Evolutionary conservation across 2,888 invertebrate genomes (phyloP).

Genomic region (Nasonia oneida): DNA sequence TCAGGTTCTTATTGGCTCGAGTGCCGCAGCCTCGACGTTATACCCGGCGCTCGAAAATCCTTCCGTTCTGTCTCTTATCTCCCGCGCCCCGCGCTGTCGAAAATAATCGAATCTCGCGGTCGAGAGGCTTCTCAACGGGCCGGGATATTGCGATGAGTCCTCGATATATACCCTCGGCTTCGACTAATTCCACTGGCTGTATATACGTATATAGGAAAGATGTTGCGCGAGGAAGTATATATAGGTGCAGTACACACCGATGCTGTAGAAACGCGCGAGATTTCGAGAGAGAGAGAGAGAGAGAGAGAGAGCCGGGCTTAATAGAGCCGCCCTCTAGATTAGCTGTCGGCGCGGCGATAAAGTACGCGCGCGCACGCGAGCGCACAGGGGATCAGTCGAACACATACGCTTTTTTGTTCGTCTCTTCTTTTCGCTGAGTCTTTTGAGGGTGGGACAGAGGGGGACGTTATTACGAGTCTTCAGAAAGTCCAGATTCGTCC

Average conservation of each 20-base stretch:
- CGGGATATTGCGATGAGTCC: slow-evolving; percentile 54
- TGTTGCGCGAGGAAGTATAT: not conserved
- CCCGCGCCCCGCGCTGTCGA: slow-evolving; percentile 23
- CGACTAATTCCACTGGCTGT: slow-evolving; percentile 29
- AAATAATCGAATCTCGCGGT: slow-evolving; percentile 61
- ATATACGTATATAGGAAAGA: not conserved
- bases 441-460: not conserved
- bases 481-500: not conserved
- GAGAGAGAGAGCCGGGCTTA: not conserved
- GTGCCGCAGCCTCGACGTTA: not conserved
- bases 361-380: slow-evolving; percentile 5
- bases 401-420: slow-evolving; percentile 41
- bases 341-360: slow-evolving; percentile 57
- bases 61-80: slow-evolving; percentile 35
- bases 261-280: slow-evolving; percentile 33
- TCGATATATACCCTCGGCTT: slow-evolving; percentile 21
- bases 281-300: slow-evolving; percentile 12
- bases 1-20: slow-evolving; percentile 28
- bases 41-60: slow-evolving; percentile 35
- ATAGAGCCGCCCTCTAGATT: slow-evolving; percentile 50
- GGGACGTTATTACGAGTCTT: not conserved
- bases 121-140: slow-evolving; percentile 41
- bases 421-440: slow-evolving; percentile 31
- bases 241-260: not conserved
- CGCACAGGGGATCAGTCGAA: slow-evolving; percentile 11